Evolutionary conservation across 2,888 invertebrate genomes (phyloP), one percentile per base, ranked within the genome.

Genomic region (Leptinotarsa rubiginosa): DNA sequence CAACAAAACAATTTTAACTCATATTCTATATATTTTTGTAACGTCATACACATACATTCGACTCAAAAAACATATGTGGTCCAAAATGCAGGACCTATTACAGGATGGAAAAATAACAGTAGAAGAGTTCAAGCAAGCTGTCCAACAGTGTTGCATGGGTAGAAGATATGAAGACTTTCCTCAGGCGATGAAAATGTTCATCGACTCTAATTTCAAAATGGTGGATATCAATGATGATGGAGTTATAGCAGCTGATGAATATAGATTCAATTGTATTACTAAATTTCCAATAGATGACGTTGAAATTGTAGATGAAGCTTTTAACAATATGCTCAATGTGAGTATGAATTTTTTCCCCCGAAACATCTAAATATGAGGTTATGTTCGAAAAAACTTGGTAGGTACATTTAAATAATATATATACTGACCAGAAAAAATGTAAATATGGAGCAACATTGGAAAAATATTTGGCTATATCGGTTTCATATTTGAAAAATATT

Each of bases 161-260:
- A 91, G 93, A 83, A 90, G 91, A 77, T 95, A 94, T 84, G 92
- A 92, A 15, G 94, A 95, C 75, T 95, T 96, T 84, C 95, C 95
- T 0, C 94, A 95, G 87, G 94, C 95, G 4, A 94, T 95, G 93
- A 94, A 92, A 85, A 94, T 95, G 85, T 95, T 95, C 86, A 95
- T 95, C 84, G 95, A 95, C 86, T 92, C 93, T 70, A 95, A 95
- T 88, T 96, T 95, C 87, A 92, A 92, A 85, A 91, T 94, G 90
- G 92, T 95, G 64, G 95, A 96, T 84, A 90, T 95, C 74, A 94
- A 95, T 84, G 92, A 91, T 73, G 95, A 96, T 83, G 95, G 95
- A 3, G 90, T 95, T 15, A 92, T 96, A 77, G 94, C 92, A 15
- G 89, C 94, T 1, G 94, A 95, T 78, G 95, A 96, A 88, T 96